Base-by-base conservation (phyloP, 2,888 invertebrate species). In the Lasioglossum marginatum region DNA sequence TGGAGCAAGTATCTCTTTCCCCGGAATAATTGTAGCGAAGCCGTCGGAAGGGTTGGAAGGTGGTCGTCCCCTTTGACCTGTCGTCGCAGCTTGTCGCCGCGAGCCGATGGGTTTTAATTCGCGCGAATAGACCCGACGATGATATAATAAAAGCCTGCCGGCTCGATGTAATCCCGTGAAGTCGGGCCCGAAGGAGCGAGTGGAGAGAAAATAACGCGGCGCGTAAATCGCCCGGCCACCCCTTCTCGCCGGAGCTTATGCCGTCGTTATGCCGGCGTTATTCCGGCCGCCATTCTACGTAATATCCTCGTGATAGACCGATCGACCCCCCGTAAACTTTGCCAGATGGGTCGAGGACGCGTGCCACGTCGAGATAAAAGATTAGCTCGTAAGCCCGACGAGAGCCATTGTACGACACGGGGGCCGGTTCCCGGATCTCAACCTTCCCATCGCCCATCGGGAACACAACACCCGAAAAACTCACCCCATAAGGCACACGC, bases 291-390 rank as follows among this genome's bases (percentile, higher is more conserved):
- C 79, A 83, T 88, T 83, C 83, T n/a, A n/a, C 89, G 81, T 87
- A 89, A 89, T 89, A 83, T 81, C 82, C 71, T 79, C 75, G 48
- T 73, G 83, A 79, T 93, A 93, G 94, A 94, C 93, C 94, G 94
- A 94, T 94, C 92, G 94, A 93, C 94, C 93, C 93, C 93, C 93
- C 89, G 91, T 90, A 86, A 92, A 90, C 88, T 83, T 79, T 87
- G 93, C 92, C 94, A 94, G 94, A 94, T 94, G 94, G 92, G 93
- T 91, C 92, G 92, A 88, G 90, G 93, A 91, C 94, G 94, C 94
- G 94, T 94, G 94, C 93, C 94, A 90, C 93, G 91, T 92, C 92
- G 92, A 92, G 92, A 94, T 94, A 94, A 94, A 93, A 94, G 93
- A 94, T 93, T 94, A 91, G 84, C 90, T 92, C 91, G 92, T 90